Base-by-base conservation (phyloP, 2,888 invertebrate species). In the Lycia hirtaria region DNA sequence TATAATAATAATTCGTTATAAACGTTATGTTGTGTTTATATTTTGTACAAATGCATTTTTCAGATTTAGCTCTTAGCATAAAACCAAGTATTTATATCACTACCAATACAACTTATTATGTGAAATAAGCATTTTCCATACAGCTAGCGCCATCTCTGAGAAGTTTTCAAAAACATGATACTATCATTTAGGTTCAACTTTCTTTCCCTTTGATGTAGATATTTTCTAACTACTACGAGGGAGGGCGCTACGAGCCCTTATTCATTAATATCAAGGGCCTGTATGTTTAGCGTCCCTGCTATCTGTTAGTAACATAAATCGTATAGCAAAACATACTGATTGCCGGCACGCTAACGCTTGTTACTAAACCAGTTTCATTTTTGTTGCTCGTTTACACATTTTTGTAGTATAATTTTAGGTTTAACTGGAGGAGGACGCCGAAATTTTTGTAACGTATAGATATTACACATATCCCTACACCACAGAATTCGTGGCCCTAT, bases 61-160 rank as follows among this genome's bases (percentile, higher is more conserved):
- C n/a, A n/a, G n/a, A n/a, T n/a, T n/a, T n/a, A n/a, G n/a, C n/a
- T n/a, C n/a, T n/a, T n/a, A n/a, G n/a, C n/a, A n/a, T n/a, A n/a
- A n/a, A n/a, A n/a, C n/a, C n/a, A n/a, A n/a, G n/a, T n/a, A n/a
- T n/a, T n/a, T n/a, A 4, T 12, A 20, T n/a, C 9, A 12, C 22
- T 3, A 1, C 38, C n/a, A n/a, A n/a, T 22, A 14, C 1, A n/a
- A 14, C 5, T 5, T 12, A 38, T 0, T 2, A 14, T 22, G 4
- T 14, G 15, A 0, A 12, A 30, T 12, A 19, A 3, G 10, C 30
- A 3, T 49, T 22, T 22, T 44, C n/a, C 24, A 56, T 33, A 56
- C 59, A 50, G 30, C 37, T 61, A 71, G 53, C 78, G 75, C 76
- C 77, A 77, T 75, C 78, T 77, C 64, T 56, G 50, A 44, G 10